These are phyloP conservation scores for Halcyon senegalensis DNA, from an alignment of 2,113 vertebrate species.

Conservation along the genomic window DNA sequence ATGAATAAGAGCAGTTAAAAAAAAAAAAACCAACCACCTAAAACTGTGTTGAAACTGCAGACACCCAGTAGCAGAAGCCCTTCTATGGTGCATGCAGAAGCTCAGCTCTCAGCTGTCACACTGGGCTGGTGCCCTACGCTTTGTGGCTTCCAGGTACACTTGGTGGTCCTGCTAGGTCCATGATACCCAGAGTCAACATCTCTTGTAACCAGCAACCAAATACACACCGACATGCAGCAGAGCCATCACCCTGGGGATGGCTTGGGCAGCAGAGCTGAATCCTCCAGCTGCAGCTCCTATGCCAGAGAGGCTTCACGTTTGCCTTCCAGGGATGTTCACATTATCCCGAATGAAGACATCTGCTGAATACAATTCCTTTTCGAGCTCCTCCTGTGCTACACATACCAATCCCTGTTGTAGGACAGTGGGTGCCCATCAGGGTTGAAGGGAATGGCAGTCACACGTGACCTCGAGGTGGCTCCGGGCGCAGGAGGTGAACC, in stretches of 20 bases:
- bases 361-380: neutral
- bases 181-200: neutral
- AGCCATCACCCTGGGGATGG: neutral
- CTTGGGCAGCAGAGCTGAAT: neutral
- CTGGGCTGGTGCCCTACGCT: neutral
- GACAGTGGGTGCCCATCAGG: neutral
- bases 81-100: accelerated
- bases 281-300: neutral
- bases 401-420: accelerated
- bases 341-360: neutral
- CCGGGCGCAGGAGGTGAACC: accelerated
- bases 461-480: neutral
- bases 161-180: neutral
- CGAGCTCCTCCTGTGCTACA: neutral
- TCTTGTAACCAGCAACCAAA: neutral
- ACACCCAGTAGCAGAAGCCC: neutral
- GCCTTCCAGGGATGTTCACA: neutral
- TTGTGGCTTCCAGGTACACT: neutral
- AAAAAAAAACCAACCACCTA: neutral
- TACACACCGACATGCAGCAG: neutral
- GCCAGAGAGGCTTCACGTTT: neutral
- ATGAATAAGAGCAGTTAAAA: neutral
- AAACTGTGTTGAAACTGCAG: accelerated
- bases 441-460: accelerated
- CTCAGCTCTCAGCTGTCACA: neutral